Evolutionary conservation across 2,113 vertebrate species (phyloP).

Genomic region (Dendrocopos noguchii): DNA sequence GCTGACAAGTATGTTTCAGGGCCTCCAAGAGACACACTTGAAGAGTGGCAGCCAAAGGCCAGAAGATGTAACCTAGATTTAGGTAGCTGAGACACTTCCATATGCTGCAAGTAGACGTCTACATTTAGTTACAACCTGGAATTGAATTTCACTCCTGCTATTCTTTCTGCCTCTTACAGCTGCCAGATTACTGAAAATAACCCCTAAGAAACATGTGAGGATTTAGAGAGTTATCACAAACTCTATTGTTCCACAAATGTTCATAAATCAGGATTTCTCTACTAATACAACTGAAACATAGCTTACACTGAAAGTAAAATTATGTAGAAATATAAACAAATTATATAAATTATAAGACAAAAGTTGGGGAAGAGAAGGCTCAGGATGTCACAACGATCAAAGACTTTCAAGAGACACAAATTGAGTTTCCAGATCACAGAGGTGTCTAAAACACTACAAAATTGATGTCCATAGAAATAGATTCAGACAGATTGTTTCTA

Average conservation of each 20-base stretch:
- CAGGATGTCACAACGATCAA: background rate
- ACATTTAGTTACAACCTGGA: background rate
- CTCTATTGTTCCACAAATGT: background rate
- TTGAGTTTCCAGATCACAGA: rapidly evolving
- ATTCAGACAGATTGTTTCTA: background rate
- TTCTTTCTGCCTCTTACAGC: background rate
- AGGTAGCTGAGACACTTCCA: background rate
- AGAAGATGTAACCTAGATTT: background rate
- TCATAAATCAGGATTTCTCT: background rate
- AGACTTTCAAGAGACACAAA: background rate
- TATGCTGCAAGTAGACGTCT: background rate
- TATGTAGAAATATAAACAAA: background rate
- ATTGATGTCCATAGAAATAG: background rate
- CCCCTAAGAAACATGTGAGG: background rate
- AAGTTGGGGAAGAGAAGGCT: background rate
- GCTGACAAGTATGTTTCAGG: background rate
- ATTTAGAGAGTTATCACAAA: background rate
- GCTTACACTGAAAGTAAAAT: background rate
- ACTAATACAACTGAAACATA: background rate
- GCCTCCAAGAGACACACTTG: background rate
- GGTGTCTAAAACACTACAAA: background rate
- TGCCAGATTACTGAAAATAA: background rate
- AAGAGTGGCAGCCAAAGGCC: background rate
- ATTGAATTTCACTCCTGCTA: background rate
- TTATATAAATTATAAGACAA: background rate